These are phyloP conservation scores for Agrotis ipsilon DNA, from an alignment of 2,888 invertebrate genomes.

Conservation along the genomic window DNA sequence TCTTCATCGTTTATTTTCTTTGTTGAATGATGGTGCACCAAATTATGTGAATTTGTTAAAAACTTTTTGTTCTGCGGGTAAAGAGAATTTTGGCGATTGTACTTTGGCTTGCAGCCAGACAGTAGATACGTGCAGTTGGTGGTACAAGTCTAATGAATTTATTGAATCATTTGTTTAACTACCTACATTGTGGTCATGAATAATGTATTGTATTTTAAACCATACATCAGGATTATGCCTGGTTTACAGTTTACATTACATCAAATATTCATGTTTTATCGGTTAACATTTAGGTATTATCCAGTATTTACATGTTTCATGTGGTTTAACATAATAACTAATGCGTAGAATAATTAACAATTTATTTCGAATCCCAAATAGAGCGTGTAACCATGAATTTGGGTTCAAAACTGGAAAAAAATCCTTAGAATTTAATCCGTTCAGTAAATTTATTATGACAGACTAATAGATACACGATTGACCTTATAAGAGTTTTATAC, in stretches of 20 bases:
- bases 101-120: conserved; percentile 54
- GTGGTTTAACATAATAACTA: not conserved
- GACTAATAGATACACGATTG: not conserved
- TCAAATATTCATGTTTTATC: conserved; percentile 8
- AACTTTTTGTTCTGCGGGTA: conserved; percentile 35
- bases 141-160: conserved; percentile 54
- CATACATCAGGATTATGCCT: conserved; percentile 1
- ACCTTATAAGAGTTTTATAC: not conserved
- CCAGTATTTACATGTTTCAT: not conserved
- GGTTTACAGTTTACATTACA: conserved; percentile 12
- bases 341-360: not conserved
- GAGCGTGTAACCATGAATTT: not conserved
- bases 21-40: conserved; percentile 22
- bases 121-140: conserved; percentile 29
- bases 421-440: too few species aligned
- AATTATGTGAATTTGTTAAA: conserved; percentile 22
- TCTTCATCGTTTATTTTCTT: conserved; percentile 9
- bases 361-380: not conserved
- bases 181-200: conserved; percentile 16
- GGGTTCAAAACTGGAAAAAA: not conserved
- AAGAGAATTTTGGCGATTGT: conserved; percentile 40
- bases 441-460: not conserved
- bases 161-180: conserved; percentile 49
- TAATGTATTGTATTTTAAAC: conserved; percentile 28
- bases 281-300: not conserved